phyloP scores from a whole-genome alignment of 2,113 vertebrate species.

The Eonycteris spelaea region DNA sequence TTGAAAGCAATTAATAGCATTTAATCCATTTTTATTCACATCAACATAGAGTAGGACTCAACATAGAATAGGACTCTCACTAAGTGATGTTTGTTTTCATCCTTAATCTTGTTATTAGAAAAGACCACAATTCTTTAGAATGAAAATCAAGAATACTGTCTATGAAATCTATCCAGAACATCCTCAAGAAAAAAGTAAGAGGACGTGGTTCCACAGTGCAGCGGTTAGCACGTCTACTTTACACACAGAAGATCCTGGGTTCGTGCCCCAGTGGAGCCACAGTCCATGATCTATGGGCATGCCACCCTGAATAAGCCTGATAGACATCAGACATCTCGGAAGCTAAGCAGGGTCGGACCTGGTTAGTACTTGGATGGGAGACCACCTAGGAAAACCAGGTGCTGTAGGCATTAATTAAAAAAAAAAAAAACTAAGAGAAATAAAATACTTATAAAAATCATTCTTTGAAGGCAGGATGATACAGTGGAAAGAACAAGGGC shows the following conservation, averaged over 20 bases:
- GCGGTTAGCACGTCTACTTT: no score
- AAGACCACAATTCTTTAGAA: background rate
- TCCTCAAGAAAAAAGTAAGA: conserved; percentile 34
- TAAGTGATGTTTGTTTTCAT: background rate
- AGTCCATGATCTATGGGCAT: no score
- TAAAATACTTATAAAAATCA: background rate
- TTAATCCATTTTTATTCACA: background rate
- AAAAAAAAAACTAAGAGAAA: conserved; percentile 40
- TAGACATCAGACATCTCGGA: no score
- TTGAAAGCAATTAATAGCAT: background rate
- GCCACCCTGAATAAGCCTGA: no score
- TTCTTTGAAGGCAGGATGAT: background rate
- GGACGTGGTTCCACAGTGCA: no score
- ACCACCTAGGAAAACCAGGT: no score
- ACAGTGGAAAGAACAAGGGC: background rate
- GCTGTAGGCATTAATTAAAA: conserved; percentile 3
- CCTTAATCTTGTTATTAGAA: conserved; percentile 22
- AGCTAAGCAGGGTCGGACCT: no score
- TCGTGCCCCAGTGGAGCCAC: no score
- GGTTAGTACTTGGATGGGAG: no score
- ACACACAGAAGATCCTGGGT: no score
- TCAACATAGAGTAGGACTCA: conserved; percentile 27
- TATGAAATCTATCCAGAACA: conserved; percentile 24
- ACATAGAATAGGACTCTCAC: background rate
- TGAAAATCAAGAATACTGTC: conserved; percentile 29